Conservation (phyloP, 2,113 vertebrate genomes). For the Sprattus sprattus region DNA sequence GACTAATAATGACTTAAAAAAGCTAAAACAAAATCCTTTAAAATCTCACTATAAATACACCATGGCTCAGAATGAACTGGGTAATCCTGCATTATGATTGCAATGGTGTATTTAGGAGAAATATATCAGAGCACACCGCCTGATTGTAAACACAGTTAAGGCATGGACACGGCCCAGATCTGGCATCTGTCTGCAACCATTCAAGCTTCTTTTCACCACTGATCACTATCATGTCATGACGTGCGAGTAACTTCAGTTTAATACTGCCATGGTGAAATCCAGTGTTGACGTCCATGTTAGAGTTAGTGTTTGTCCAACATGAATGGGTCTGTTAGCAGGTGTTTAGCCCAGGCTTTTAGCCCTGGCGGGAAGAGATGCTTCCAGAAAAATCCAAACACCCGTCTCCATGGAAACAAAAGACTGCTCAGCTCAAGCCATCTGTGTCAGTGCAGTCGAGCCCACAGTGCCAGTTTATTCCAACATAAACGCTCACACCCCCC, state of each 20-base stretch:
- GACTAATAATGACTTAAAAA: not conserved
- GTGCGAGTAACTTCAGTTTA: not conserved
- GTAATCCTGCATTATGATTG: not conserved
- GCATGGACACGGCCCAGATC: not conserved
- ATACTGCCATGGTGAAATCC: not conserved
- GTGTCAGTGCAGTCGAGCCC: conserved; percentile 46
- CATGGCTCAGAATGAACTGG: not conserved
- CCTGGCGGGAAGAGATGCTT: not conserved
- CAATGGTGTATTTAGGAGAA: not conserved
- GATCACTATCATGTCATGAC: not conserved
- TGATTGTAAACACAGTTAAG: not conserved
- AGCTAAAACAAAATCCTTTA: not conserved
- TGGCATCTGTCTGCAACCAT: not conserved
- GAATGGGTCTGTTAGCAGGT: not conserved
- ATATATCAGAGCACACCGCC: not conserved
- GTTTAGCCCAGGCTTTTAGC: not conserved
- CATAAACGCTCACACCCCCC: conserved; percentile 6
- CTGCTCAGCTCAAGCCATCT: conserved; percentile 58
- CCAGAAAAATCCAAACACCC: conserved; percentile 49
- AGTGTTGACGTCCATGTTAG: not conserved
- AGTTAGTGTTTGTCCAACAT: not conserved
- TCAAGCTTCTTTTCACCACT: not conserved
- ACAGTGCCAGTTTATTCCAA: conserved; percentile 25
- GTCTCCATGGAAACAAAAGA: conserved; percentile 69
- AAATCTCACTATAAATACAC: not conserved